Evolutionary conservation across 2,113 vertebrate species (phyloP).

Genomic region (Cinclus cinclus): DNA sequence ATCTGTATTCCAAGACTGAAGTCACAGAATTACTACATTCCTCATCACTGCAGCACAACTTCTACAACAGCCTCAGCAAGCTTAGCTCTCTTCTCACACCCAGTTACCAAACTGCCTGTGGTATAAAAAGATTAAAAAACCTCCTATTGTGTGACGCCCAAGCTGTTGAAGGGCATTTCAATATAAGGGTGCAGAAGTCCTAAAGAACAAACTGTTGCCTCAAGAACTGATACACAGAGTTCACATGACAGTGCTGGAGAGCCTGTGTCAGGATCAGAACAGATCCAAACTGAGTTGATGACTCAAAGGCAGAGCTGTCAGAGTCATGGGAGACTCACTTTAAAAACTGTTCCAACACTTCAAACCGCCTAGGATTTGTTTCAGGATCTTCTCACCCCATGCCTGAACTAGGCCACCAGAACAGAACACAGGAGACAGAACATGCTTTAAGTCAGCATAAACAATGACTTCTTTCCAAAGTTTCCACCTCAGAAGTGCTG

Average conservation of each 20-base stretch:
- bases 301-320: background rate
- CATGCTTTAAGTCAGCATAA: background rate
- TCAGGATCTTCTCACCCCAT: background rate
- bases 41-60: background rate
- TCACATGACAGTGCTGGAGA: background rate
- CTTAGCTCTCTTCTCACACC: background rate
- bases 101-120: background rate
- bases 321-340: background rate
- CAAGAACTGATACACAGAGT: background rate
- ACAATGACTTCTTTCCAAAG: conserved; percentile 35
- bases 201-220: background rate
- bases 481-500: conserved; percentile 23
- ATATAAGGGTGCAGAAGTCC: background rate
- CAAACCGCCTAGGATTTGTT: background rate
- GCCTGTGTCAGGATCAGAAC: background rate
- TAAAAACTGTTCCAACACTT: background rate
- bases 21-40: background rate
- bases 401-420: conserved; percentile 18
- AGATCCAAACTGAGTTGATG: background rate
- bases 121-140: background rate
- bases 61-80: background rate
- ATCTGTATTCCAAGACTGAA: background rate
- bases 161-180: background rate
- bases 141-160: background rate
- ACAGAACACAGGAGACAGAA: conserved; percentile 7